A percentile compares a stretch with the other conserved stretches of the same genome.
Evolutionary conservation across 1,140 invertebrate species (phyloP).

Genomic region (Chrysopa pallens): DNA sequence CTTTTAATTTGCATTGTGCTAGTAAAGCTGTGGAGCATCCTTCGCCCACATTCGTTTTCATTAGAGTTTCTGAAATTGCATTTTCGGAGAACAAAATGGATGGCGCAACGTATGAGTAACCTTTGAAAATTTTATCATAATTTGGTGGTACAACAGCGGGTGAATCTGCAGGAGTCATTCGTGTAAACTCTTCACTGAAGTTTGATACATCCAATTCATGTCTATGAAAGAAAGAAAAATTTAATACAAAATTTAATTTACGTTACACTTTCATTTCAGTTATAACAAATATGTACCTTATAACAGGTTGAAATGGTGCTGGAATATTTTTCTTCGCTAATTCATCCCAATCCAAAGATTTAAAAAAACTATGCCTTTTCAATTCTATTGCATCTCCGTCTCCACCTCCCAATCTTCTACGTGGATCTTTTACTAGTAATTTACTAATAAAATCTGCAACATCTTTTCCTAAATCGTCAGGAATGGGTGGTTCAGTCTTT

Average conservation of each 20-base stretch:
- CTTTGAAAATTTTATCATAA: slow-evolving; percentile 72
- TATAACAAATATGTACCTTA: slow-evolving; percentile 28
- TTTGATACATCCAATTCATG: slow-evolving; percentile 85
- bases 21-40: slow-evolving; percentile 21
- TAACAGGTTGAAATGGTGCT: slow-evolving; percentile 68
- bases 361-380: slow-evolving; percentile 74
- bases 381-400: slow-evolving; percentile 63
- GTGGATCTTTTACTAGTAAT: slow-evolving; percentile 77
- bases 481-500: slow-evolving; percentile 70
- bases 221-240: slow-evolving; percentile 13
- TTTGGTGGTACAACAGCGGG: slow-evolving; percentile 71
- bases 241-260: not conserved
- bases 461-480: slow-evolving; percentile 38
- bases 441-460: slow-evolving; percentile 45
- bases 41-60: slow-evolving; percentile 15
- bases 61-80: slow-evolving; percentile 54
- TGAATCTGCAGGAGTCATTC: slow-evolving; percentile 76
- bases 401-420: slow-evolving; percentile 66
- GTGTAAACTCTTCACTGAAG: slow-evolving; percentile 92
- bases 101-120: slow-evolving; percentile 91
- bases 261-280: too few relatives aligned
- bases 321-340: slow-evolving; percentile 50
- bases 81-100: slow-evolving; percentile 79
- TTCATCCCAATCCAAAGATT: slow-evolving; percentile 55
- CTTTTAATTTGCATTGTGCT: slow-evolving; percentile 29